Base-by-base conservation (phyloP, 1,140 invertebrate species). In the Homalodisca vitripennis region DNA sequence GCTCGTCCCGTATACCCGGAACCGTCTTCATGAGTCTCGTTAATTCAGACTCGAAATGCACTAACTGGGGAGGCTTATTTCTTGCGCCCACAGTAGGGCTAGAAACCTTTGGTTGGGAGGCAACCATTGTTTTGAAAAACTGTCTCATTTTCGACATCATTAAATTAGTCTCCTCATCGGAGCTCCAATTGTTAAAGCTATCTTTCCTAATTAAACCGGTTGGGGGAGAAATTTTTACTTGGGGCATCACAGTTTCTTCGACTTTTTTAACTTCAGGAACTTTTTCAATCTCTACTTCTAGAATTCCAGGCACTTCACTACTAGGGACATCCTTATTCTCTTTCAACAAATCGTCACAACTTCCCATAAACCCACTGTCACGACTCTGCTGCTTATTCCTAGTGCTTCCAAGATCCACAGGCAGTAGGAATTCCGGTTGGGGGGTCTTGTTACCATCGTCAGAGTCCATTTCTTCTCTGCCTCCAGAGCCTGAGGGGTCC, bases 71-170 rank as follows among this genome's bases (percentile, higher is more conserved):
- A 3, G 92, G 91, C 79, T 93, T 94, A 34, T 24, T 66, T 67
- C 62, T 41, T 12, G 70, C 60, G 24, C 73, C 75, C 17, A 71
- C 67, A 14, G 70, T 69, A 1, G 74, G 69, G 24, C 47, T 73
- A 13, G 72, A 51, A 13, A 63, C 66, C 71, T 75, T 73, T 20
- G 74, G 48, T 73, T 79, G 88, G 70, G 78, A 78, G 13, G 76
- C 89, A 0, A 94, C 87, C 84, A 94, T 89, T 26, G 91, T 93
- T 78, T 94, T 94, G 78, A 95, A 94, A 77, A 95, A 93, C 72
- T 93, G 91, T 2, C 92, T 82, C 91, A 95, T 93, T 81, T 94
- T 95, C 12, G 89, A 92, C 93, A 96, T 95, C 93, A 96, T 95
- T 10, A 95, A 79, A 78, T 96, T 96, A 0, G 93, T 95, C 80